Percentiles rank a stretch among this genome's conserved stretches.
Evolutionary conservation across 2,888 invertebrate species (phyloP).

Genomic region (Lymantria monacha): DNA sequence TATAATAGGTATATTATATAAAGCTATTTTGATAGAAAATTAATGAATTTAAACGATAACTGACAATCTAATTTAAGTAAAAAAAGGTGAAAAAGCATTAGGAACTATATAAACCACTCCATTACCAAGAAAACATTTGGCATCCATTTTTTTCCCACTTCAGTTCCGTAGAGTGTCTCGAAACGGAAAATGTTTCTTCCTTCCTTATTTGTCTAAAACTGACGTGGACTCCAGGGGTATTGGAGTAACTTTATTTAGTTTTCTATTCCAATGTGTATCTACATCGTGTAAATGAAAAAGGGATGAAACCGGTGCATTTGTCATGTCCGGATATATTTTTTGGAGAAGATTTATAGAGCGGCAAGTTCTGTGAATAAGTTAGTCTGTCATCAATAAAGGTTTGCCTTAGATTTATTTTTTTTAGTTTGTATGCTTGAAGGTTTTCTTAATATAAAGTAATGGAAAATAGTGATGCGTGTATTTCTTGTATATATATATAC

Average conservation of each 20-base stretch:
- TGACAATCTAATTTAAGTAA: conserved; percentile 9
- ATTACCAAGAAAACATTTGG: conserved; percentile 29
- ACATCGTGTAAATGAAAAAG: conserved; percentile 62
- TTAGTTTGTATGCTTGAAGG: conserved; percentile 9
- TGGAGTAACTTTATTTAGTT: conserved; percentile 60
- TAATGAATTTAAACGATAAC: background rate
- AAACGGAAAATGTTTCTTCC: conserved; percentile 57
- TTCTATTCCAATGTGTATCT: conserved; percentile 57
- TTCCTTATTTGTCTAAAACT: conserved; percentile 73
- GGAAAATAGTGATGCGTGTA: conserved; percentile 2
- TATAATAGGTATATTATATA: too few species aligned
- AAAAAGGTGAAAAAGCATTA: conserved; percentile 13
- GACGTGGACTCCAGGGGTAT: conserved; percentile 51
- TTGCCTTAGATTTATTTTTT: conserved; percentile 25
- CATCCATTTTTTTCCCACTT: conserved; percentile 25
- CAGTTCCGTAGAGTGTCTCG: conserved; percentile 37
- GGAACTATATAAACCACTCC: conserved; percentile 28
- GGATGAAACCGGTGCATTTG: conserved; percentile 56
- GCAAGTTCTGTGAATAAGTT: conserved; percentile 25
- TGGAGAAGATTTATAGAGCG: conserved; percentile 32
- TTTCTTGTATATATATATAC: background rate
- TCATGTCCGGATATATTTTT: conserved; percentile 46
- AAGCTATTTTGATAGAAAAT: too few species aligned
- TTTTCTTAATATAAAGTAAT: conserved; percentile 8
- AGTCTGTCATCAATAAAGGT: conserved; percentile 24